Base-by-base conservation (phyloP, 2,113 vertebrate species). In the Melierax canorus region DNA sequence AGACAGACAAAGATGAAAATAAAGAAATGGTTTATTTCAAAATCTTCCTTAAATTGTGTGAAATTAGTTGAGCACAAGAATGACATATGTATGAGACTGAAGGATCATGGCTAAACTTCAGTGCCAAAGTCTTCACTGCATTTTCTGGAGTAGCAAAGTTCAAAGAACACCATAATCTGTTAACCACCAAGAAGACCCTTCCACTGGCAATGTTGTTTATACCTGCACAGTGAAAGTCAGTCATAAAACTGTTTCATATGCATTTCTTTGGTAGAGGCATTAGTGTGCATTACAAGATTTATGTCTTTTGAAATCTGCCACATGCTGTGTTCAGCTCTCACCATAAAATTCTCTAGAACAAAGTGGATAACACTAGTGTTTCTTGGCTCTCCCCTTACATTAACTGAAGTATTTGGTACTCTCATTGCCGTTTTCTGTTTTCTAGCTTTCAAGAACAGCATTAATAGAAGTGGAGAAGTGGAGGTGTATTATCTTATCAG, bases 351-450 rank as follows among this genome's bases (percentile, higher is more conserved):
- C 62, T 81, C 63, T 79, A 69, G 92, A 93, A 77, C 71, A 78
- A 88, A 60, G 53, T 43, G 55, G 43, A 78, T 91, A 91, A 87
- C 17, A 6, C 27, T 80, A 29, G 53, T 48, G 64, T 86, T 97
- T 94, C 87, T 91, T 30, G 10, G 12, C 55, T 97, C 88, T 86
- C 53, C 34, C 64, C 69, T 96, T 78, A 69, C 51, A 85, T 96
- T 96, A 96, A 86, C 69, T 39, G 43, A 64, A 38, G 55, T 69
- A 84, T 90, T 92, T 97, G 74, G 96, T 95, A 87, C 58, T 91
- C 17, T 97, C 15, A 23, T 73, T 85, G 55, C 62, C 59, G n/a
- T 86, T 60, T 91, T 89, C 86, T 71, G 73, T 23, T 94, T 83
- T 66, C 30, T 96, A 62, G 38, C 83, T 94, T 97, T 93, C 82